A percentile compares a stretch with the other conserved stretches of the same genome.
These are phyloP conservation scores for Bilobella aurantiaca DNA, from an alignment of 1,140 invertebrate genomes.

Conservation along the genomic window DNA sequence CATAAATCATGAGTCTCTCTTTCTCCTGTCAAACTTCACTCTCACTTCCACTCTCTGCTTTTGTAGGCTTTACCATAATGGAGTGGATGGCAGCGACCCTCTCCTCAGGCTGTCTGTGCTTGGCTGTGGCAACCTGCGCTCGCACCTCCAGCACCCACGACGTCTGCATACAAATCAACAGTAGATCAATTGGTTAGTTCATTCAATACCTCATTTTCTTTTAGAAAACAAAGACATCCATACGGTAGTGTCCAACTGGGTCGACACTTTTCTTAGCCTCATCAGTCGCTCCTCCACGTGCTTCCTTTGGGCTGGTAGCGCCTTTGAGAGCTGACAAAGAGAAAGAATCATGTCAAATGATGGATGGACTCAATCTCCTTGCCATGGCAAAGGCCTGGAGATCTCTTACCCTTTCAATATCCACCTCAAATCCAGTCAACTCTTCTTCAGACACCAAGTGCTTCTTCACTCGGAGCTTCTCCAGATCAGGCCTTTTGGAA, in stretches of 20 bases:
- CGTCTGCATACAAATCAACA: too few relatives aligned
- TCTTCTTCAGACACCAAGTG: slow-evolving; percentile 40
- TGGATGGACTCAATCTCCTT: slow-evolving; percentile 1
- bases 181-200: too few relatives aligned
- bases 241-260: slow-evolving; percentile 47
- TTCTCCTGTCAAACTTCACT: not conserved
- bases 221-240: slow-evolving; percentile 2
- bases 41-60: too few relatives aligned
- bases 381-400: not conserved
- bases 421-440: slow-evolving; percentile 41
- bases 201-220: slow-evolving; percentile 1
- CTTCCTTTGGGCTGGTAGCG: slow-evolving; percentile 47
- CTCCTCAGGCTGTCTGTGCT: slow-evolving; percentile 43
- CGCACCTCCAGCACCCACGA: slow-evolving; percentile 32
- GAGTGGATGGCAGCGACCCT: slow-evolving; percentile 47
- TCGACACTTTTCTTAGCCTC: slow-evolving; percentile 49
- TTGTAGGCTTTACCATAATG: slow-evolving; percentile 47
- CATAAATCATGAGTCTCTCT: not conserved
- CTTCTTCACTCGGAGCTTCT: slow-evolving; percentile 45
- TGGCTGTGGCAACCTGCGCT: slow-evolving; percentile 33
- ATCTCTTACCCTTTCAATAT: slow-evolving; percentile 46
- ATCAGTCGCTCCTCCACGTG: slow-evolving; percentile 50
- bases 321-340: slow-evolving; percentile 40
- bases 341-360: not conserved
- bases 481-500: slow-evolving; percentile 46